Evolutionary conservation across 2,797 vertebrate genomes (phyloP).

Genomic region (Buceros bicornis): DNA sequence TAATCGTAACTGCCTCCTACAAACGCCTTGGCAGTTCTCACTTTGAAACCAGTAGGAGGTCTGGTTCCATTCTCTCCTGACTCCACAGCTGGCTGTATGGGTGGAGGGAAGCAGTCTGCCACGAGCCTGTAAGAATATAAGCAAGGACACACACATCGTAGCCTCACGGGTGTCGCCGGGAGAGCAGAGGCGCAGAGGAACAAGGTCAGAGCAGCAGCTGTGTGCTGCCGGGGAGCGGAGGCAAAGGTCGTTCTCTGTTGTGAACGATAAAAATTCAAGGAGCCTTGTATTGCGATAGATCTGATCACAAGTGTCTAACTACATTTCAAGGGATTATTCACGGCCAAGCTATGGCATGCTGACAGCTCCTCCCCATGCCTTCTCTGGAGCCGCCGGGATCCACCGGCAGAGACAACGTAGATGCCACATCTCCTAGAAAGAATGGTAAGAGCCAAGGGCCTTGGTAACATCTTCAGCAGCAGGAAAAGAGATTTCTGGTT

Average conservation of each 20-base stretch:
- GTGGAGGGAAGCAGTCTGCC: not conserved
- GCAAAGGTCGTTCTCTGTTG: not conserved
- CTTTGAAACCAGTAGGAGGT: not conserved
- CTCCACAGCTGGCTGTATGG: not conserved
- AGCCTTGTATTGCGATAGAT: not conserved
- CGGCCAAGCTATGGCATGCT: not conserved
- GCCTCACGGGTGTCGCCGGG: not conserved
- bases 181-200: not conserved
- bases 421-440: not conserved
- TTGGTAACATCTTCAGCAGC: fast-evolving
- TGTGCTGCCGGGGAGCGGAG: not conserved
- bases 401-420: fast-evolving
- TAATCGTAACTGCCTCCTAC: not conserved
- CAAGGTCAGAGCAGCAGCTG: not conserved
- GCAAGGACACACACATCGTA: not conserved
- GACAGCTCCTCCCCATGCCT: not conserved
- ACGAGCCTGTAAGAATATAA: not conserved
- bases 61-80: not conserved
- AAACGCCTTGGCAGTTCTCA: not conserved
- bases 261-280: not conserved
- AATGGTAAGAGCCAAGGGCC: not conserved
- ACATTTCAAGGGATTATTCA: not conserved
- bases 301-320: not conserved
- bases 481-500: not conserved
- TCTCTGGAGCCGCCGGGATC: fast-evolving